These are phyloP conservation scores for Bombus sylvicola DNA, from an alignment of 1,140 invertebrate species.

Conservation along the genomic window DNA sequence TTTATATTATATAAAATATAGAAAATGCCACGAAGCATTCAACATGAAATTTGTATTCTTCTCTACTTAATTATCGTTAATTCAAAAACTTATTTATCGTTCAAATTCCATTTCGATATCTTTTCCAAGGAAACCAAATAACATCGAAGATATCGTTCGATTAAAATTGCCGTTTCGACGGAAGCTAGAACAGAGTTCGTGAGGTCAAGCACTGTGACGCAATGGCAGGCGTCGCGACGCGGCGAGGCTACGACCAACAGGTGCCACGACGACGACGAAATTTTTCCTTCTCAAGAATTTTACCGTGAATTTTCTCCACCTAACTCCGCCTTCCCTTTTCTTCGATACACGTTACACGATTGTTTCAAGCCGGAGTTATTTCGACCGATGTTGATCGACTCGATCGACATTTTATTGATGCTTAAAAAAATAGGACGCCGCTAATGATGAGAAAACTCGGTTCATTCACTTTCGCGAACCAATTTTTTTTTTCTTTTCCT, in stretches of 20 bases:
- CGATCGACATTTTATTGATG: neutral
- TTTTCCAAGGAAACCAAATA: neutral
- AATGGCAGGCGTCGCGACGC: constrained; percentile 13
- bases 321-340: too few species aligned
- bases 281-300: constrained; percentile 15
- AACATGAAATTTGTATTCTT: too few species aligned
- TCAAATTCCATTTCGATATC: too few species aligned
- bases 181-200: too few species aligned
- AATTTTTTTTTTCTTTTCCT: neutral
- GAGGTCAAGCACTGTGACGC: constrained; percentile 11
- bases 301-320: neutral
- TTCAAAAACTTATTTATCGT: too few species aligned
- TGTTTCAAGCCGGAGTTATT: neutral
- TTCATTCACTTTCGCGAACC: neutral
- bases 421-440: neutral
- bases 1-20: too few species aligned
- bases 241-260: constrained; percentile 36
- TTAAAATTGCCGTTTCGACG: neutral
- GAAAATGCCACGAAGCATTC: too few species aligned
- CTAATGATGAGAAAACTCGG: neutral
- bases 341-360: neutral
- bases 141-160: neutral
- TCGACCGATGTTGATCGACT: neutral
- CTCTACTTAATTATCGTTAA: too few species aligned
- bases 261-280: constrained; percentile 18